Conservation (phyloP, 2,797 vertebrate species). For the Hypotaenidia philippensis region DNA sequence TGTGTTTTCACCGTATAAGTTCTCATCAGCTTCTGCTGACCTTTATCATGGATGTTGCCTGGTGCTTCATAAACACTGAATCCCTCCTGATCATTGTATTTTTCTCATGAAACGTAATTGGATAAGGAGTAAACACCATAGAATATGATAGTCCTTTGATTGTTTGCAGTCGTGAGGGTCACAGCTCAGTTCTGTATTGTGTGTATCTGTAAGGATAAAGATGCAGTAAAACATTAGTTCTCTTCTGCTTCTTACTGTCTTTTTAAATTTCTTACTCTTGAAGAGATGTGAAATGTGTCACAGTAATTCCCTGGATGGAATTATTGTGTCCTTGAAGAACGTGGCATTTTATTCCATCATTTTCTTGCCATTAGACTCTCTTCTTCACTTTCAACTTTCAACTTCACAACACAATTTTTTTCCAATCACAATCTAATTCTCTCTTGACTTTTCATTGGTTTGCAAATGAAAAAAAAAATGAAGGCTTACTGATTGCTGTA, state of each 20-base stretch:
- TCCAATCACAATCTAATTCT: neutral
- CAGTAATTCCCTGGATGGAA: neutral
- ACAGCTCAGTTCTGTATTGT: neutral
- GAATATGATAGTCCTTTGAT: neutral
- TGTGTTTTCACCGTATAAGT: neutral
- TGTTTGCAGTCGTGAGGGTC: neutral
- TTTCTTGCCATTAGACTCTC: neutral
- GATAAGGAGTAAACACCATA: neutral
- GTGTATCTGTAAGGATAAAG: neutral
- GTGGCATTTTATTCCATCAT: neutral
- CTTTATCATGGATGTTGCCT: neutral
- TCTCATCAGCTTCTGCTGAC: neutral
- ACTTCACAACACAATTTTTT: neutral
- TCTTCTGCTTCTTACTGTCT: neutral
- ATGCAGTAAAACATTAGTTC: neutral
- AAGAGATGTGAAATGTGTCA: fast-evolving
- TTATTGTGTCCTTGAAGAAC: neutral
- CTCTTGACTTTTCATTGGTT: neutral
- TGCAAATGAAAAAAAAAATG: neutral
- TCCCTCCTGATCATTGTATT: neutral
- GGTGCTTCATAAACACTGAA: neutral
- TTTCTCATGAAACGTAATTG: neutral
- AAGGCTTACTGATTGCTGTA: neutral
- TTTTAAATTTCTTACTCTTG: neutral
- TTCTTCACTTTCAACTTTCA: neutral